These are phyloP conservation scores for Xiphophorus maculatus DNA, from an alignment of 2,113 vertebrate genomes.

Conservation along the genomic window DNA sequence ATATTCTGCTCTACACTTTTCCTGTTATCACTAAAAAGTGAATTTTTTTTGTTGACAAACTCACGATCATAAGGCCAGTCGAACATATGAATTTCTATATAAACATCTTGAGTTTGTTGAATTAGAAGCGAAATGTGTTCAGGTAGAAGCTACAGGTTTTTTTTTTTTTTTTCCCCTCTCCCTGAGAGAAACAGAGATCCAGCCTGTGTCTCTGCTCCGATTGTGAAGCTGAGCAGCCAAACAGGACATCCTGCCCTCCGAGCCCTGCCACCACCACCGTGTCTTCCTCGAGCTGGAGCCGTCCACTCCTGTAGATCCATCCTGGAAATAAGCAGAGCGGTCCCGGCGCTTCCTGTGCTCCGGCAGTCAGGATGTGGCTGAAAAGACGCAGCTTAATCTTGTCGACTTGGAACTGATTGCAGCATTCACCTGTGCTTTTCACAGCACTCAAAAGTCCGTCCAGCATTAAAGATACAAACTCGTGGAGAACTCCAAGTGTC, in stretches of 20 bases:
- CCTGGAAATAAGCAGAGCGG: conserved; percentile 13
- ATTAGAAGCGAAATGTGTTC: neutral
- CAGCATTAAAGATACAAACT: too few species aligned
- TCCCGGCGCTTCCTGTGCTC: conserved; percentile 22
- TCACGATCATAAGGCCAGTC: neutral
- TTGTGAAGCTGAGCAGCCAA: conserved; percentile 79
- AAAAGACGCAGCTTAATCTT: conserved; percentile 26
- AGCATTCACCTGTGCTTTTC: too few species aligned
- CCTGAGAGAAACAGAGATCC: neutral
- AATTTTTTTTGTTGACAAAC: neutral
- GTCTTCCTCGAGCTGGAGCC: conserved; percentile 53
- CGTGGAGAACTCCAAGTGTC: too few species aligned
- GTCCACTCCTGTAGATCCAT: neutral
- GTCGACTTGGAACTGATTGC: neutral
- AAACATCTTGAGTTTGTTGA: neutral
- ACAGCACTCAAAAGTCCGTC: too few species aligned
- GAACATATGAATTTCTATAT: neutral
- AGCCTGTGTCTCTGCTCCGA: conserved; percentile 16
- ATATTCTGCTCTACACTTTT: neutral
- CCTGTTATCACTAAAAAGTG: neutral
- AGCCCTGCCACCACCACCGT: conserved; percentile 58
- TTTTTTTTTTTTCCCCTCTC: conserved; percentile 10
- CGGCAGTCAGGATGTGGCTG: neutral
- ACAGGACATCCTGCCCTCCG: conserved; percentile 84
- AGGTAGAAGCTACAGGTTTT: conserved; percentile 12